Evolutionary conservation across 2,888 invertebrate genomes (phyloP).

Genomic region (Philopedon plagiatum): DNA sequence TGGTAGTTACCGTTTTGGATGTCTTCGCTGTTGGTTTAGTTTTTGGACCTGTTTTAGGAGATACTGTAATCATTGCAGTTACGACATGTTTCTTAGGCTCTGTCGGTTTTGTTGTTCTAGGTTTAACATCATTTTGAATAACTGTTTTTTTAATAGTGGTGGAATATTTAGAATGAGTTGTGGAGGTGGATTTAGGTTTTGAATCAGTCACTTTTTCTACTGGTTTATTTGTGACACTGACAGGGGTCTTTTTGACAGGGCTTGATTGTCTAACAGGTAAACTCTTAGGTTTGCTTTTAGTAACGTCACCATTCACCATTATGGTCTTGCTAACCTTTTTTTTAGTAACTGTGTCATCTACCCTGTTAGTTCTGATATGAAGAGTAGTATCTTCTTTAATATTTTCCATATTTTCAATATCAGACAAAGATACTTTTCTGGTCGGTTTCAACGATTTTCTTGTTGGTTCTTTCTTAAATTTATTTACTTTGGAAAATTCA

Average conservation of each 20-base stretch:
- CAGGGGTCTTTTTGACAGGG: conserved; percentile 39
- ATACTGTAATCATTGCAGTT: conserved; percentile 60
- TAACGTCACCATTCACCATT: conserved; percentile 51
- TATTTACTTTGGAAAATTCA: conserved; percentile 53
- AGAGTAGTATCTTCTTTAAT: conserved; percentile 54
- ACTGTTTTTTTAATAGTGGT: conserved; percentile 57
- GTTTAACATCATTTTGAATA: conserved; percentile 60
- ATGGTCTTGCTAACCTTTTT: conserved; percentile 51
- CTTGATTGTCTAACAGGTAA: conserved; percentile 42
- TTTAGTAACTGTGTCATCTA: conserved; percentile 58
- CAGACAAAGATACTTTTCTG: conserved; percentile 51
- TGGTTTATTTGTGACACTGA: conserved; percentile 22
- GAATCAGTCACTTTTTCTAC: conserved; percentile 25
- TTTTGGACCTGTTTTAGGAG: conserved; percentile 52
- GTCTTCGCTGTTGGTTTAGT: conserved; percentile 46
- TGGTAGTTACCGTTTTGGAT: conserved; percentile 13
- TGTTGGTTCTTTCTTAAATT: conserved; percentile 37
- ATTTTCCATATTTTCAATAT: conserved; percentile 56
- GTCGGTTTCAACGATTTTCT: conserved; percentile 41
- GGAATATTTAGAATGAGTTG: conserved; percentile 43
- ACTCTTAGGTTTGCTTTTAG: conserved; percentile 51
- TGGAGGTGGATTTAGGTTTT: conserved; percentile 34
- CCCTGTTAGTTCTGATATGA: conserved; percentile 59
- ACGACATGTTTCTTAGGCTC: conserved; percentile 56
- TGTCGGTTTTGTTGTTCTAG: conserved; percentile 23